Evolutionary conservation across 2,113 vertebrate species (phyloP).

Genomic region (Erythrolamprus reginae): DNA sequence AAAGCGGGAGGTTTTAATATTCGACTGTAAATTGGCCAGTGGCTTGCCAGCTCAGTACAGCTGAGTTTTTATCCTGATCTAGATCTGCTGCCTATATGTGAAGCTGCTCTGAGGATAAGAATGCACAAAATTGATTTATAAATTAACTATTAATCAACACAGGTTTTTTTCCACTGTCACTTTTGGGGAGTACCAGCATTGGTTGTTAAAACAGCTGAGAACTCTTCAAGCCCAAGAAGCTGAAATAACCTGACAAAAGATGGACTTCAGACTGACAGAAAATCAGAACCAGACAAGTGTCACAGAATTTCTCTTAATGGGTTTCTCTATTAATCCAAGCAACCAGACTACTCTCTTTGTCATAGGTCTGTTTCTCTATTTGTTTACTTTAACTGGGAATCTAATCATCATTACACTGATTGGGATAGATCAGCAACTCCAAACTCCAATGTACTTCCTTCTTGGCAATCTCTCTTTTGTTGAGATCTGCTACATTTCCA

Average conservation of each 20-base stretch:
- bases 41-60: too few species aligned
- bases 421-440: conserved; percentile 5
- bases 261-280: not conserved
- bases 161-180: not conserved
- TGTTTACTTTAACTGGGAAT: conserved; percentile 29
- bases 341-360: conserved; percentile 11
- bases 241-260: not conserved
- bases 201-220: not conserved
- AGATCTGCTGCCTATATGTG: not conserved
- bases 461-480: conserved; percentile 37
- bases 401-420: conserved; percentile 31
- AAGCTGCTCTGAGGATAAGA: not conserved
- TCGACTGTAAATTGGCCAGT: not conserved
- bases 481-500: conserved; percentile 32
- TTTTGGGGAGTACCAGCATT: not conserved
- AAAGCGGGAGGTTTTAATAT: too few species aligned
- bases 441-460: conserved; percentile 41
- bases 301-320: conserved; percentile 21
- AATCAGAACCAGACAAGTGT: not conserved
- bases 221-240: not conserved
- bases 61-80: not conserved
- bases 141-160: not conserved
- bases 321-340: conserved; percentile 20
- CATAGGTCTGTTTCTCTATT: conserved; percentile 24
- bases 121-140: not conserved